A percentile compares a stretch with the other conserved stretches of the same genome.
Evolutionary conservation across 2,888 invertebrate species (phyloP).

Genomic region (Mesorhabditis belari): DNA sequence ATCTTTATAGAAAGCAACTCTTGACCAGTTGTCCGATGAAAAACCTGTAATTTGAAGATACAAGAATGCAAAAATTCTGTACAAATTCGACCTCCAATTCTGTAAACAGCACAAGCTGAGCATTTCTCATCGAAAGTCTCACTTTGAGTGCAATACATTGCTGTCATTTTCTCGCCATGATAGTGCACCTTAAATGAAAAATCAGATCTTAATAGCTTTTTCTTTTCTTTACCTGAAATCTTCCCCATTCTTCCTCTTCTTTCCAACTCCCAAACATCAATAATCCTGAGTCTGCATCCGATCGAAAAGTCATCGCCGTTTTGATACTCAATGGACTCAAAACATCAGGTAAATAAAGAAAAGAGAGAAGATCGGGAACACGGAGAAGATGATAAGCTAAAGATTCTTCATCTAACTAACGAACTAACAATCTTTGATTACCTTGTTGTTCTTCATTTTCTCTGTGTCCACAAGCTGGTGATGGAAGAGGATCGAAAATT

Average conservation of each 20-base stretch:
- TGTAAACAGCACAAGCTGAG: slow-evolving; percentile 1
- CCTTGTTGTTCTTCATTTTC: neutral
- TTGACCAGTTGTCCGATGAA: slow-evolving; percentile 25
- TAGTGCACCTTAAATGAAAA: slow-evolving; percentile 11
- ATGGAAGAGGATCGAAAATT: slow-evolving; percentile 5
- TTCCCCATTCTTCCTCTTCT: slow-evolving; percentile 14
- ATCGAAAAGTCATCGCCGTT: slow-evolving; percentile 18
- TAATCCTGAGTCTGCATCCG: slow-evolving; percentile 25
- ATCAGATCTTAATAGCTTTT: neutral
- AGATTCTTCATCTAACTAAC: neutral
- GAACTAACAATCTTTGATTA: neutral
- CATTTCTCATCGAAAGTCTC: slow-evolving; percentile 10
- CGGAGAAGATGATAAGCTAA: slow-evolving; percentile 13
- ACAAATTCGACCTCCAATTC: slow-evolving; percentile 1
- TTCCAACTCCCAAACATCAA: slow-evolving; percentile 29
- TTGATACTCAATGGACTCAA: slow-evolving; percentile 14
- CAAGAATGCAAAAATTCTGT: no score
- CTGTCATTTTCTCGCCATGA: slow-evolving; percentile 16
- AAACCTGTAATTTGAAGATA: slow-evolving; percentile 14
- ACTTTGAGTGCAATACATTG: slow-evolving; percentile 15
- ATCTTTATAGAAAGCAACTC: slow-evolving; percentile 18
- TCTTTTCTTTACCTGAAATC: slow-evolving; percentile 14
- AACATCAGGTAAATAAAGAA: slow-evolving; percentile 18
- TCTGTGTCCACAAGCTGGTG: slow-evolving; percentile 2
- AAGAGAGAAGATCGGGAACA: slow-evolving; percentile 22